These are phyloP conservation scores for Sinosuthora webbiana DNA, from an alignment of 2,113 vertebrate genomes.

Conservation along the genomic window DNA sequence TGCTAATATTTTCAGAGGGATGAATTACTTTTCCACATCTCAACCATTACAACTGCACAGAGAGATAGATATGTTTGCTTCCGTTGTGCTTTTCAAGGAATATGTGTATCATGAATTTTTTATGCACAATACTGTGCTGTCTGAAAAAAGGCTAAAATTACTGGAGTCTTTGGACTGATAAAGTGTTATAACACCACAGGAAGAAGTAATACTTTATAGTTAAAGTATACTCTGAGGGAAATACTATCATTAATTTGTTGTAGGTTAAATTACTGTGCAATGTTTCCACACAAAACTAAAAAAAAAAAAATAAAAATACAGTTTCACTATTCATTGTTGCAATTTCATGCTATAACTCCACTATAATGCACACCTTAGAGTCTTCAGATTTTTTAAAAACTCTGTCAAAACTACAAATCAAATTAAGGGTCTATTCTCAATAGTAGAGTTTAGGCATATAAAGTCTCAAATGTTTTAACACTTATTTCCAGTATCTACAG, in stretches of 20 bases:
- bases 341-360: not conserved
- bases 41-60: not conserved
- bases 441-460: not conserved
- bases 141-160: not conserved
- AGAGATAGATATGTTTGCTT: not conserved
- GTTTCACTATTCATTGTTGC: not conserved
- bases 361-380: not conserved
- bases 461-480: not conserved
- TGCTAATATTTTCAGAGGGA: slow-evolving; percentile 6
- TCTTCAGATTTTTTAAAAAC: not conserved
- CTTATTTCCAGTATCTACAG: not conserved
- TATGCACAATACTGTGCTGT: not conserved
- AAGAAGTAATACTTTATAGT: not conserved
- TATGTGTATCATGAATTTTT: slow-evolving; percentile 12
- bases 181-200: not conserved
- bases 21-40: slow-evolving; percentile 13
- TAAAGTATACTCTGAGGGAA: not conserved
- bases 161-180: not conserved
- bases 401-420: not conserved
- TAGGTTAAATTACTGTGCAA: not conserved
- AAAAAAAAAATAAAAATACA: not conserved
- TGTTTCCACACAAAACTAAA: not conserved
- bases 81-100: not conserved
- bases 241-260: not conserved
- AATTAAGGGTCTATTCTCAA: not conserved